Evolutionary conservation across 2,113 vertebrate genomes (phyloP).

Genomic region (Phylloscopus trochilus): DNA sequence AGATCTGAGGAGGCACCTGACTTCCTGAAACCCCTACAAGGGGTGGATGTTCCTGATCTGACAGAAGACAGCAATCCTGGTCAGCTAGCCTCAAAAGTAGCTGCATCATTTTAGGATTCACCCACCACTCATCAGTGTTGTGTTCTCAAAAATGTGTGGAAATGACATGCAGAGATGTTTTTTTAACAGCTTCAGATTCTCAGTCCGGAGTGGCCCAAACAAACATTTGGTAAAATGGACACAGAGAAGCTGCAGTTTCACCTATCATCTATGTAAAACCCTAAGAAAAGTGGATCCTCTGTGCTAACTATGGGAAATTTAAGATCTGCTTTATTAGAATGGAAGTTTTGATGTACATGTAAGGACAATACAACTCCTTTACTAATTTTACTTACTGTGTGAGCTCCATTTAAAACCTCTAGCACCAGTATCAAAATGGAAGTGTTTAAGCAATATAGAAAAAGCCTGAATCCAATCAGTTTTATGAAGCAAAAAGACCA

Average conservation of each 20-base stretch:
- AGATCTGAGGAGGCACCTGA: not conserved
- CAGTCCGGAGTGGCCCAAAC: not conserved
- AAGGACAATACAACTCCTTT: not conserved
- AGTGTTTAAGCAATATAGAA: not conserved
- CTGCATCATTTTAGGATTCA: not conserved
- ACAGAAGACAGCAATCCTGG: not conserved
- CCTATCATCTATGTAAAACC: not conserved
- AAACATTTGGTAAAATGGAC: not conserved
- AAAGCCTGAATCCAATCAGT: not conserved
- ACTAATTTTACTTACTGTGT: not conserved
- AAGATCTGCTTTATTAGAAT: not conserved
- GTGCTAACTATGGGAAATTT: not conserved
- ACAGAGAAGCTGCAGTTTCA: not conserved
- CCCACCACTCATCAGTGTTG: not conserved
- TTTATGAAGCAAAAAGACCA: not conserved
- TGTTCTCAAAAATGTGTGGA: not conserved
- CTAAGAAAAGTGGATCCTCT: not conserved
- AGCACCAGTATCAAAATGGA: not conserved
- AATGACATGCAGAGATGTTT: not conserved
- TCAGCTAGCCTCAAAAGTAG: not conserved
- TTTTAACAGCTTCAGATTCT: not conserved
- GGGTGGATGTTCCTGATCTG: not conserved
- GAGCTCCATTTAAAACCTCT: not conserved
- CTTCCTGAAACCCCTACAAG: not conserved
- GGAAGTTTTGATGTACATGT: not conserved